Conservation (phyloP, 2,888 invertebrate species). For the Pristionchus exspectatus region DNA sequence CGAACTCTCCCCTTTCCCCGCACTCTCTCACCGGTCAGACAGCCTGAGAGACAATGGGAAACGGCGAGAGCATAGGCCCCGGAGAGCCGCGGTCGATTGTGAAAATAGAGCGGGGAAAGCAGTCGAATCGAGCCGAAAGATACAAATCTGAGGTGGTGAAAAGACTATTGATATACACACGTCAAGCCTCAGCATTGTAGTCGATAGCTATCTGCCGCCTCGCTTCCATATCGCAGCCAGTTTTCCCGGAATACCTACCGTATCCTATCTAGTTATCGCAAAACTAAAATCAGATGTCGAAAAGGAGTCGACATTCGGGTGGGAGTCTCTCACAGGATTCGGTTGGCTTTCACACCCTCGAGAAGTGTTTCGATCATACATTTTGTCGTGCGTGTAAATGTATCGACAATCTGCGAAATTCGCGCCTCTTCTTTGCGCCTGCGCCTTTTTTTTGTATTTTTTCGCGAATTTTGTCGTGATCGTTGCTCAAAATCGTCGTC, state of each 20-base stretch:
- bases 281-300: neutral
- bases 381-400: conserved; percentile 40
- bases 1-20: neutral
- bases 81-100: neutral
- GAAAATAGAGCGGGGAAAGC: neutral
- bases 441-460: neutral
- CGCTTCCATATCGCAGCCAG: neutral
- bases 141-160: conserved; percentile 20
- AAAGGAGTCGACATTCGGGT: neutral
- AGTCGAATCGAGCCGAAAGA: conserved; percentile 15
- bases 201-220: neutral
- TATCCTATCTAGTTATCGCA: neutral
- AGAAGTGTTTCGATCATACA: neutral
- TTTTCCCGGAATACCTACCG: neutral
- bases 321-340: neutral
- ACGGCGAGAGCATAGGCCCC: neutral
- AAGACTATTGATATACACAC: conserved; percentile 48
- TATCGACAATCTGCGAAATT: neutral
- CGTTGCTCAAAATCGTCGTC: neutral
- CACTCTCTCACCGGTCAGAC: neutral
- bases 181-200: conserved; percentile 27
- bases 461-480: conserved; percentile 1
- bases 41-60: neutral
- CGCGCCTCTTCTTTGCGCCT: neutral
- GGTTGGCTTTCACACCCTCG: neutral